Base-by-base conservation (phyloP, 2,888 invertebrate species). In the Microchrysa polita region DNA sequence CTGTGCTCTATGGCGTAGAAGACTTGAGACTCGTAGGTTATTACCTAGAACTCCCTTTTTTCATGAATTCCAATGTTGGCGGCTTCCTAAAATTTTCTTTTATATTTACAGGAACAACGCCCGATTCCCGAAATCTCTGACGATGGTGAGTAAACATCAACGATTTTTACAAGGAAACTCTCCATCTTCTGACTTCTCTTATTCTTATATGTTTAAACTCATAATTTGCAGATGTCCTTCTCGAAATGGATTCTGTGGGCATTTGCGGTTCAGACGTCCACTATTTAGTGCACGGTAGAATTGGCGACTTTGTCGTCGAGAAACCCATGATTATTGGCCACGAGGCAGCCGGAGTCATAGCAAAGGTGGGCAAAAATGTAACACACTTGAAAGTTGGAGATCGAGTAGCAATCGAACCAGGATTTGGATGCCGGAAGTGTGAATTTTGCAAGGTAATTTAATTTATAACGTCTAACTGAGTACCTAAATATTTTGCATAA, bases 241-340 rank as follows among this genome's bases (percentile, higher is more conserved):
- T 97, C 18, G 89, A 90, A 78, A 96, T 97, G 93, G 92, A 92
- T 81, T 91, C 92, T 77, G 96, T 98, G 60, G 98, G 98, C n/a
- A 98, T 98, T 80, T 98, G 98, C 83, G 98, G 98, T 0, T 93
- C 93, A 0, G 98, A 98, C 85, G 95, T 98, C 5, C 97, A 97
- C 85, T 98, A 97, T 86, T 89, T 95, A 86, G 90, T 90, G 44
- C 86, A 90, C 77, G 98, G 97, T 10, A 84, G 88, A 18, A 97
- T 97, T 81, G 97, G 95, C 0, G 90, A 93, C 81, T 97, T 97
- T 82, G 86, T 96, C 40, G 88, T 98, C 0, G 88, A 89, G 75
- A 88, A 90, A 65, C 98, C 98, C 9, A 96, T 98, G 96, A 88
- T 97, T 40, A 92, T 98, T 82, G 98, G 98, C 0, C 98, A 98